Percentiles rank a stretch among this genome's conserved stretches.
phyloP scores from a whole-genome alignment of 2,797 vertebrate species.

The Tarsius wallacei region DNA sequence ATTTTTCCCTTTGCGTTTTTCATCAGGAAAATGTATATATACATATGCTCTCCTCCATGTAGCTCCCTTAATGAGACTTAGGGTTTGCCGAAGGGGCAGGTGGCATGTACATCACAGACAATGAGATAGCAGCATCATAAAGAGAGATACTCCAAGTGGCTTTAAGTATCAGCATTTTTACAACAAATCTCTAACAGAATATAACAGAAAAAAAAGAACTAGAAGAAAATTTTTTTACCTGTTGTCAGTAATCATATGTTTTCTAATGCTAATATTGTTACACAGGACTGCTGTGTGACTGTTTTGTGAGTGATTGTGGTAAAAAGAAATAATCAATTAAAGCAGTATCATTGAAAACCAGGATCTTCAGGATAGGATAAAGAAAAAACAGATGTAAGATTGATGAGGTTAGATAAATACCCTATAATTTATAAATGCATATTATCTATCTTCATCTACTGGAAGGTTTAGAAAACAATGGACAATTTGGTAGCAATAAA shows the following conservation, averaged over 20 bases:
- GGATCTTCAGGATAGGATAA: conserved; percentile 43
- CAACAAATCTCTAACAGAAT: background rate
- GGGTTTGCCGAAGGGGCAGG: background rate
- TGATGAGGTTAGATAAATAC: conserved; percentile 58
- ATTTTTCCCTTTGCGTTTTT: background rate
- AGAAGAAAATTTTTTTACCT: conserved; percentile 32
- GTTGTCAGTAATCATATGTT: background rate
- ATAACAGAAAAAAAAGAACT: conserved; percentile 51
- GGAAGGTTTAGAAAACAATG: conserved; percentile 63
- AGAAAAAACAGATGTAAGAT: conserved; percentile 59
- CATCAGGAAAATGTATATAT: background rate
- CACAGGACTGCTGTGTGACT: background rate
- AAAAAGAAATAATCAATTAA: conserved; percentile 44
- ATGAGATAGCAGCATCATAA: background rate
- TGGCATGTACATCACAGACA: fast-evolving
- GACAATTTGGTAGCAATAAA: conserved; percentile 39
- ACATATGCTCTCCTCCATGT: background rate
- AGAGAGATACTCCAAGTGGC: background rate
- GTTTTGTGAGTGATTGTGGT: conserved; percentile 28
- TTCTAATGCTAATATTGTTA: background rate
- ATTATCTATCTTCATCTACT: conserved; percentile 58
- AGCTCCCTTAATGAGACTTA: background rate
- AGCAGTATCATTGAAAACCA: conserved; percentile 22
- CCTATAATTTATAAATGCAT: conserved; percentile 69
- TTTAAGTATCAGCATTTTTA: background rate